A percentile compares a stretch with the other conserved stretches of the same genome.
phyloP scores from a whole-genome alignment of 2,888 invertebrate species.

The Drosophila kanekoi region DNA sequence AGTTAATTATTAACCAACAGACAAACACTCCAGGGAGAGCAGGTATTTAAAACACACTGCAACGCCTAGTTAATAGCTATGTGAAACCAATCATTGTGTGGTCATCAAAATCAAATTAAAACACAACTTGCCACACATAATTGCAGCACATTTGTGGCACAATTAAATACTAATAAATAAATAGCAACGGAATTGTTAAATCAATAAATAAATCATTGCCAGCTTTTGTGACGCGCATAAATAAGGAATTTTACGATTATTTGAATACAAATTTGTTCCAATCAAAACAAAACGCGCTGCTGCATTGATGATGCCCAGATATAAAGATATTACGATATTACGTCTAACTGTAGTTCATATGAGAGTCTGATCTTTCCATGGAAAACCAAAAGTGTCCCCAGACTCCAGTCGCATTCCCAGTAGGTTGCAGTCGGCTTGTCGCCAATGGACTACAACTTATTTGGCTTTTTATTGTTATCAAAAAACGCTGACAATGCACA shows the following conservation, averaged over 20 bases:
- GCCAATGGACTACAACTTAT: slow-evolving; percentile 77
- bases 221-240: slow-evolving; percentile 38
- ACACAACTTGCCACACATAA: slow-evolving; percentile 33
- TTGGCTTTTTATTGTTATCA: slow-evolving; percentile 72
- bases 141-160: slow-evolving; percentile 41
- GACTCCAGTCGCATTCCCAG: slow-evolving; percentile 22
- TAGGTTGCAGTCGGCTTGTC: slow-evolving; percentile 52
- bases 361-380: slow-evolving; percentile 32
- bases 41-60: not conserved
- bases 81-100: slow-evolving; percentile 5
- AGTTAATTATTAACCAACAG: not conserved
- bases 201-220: slow-evolving; percentile 61
- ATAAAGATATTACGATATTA: slow-evolving; percentile 42
- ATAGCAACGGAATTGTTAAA: slow-evolving; percentile 22
- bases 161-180: slow-evolving; percentile 66
- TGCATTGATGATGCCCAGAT: slow-evolving; percentile 4
- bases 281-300: slow-evolving; percentile 52
- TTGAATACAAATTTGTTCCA: slow-evolving; percentile 32
- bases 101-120: slow-evolving; percentile 41
- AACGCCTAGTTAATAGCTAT: not conserved
- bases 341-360: slow-evolving; percentile 29
- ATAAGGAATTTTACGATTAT: slow-evolving; percentile 30
- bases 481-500: slow-evolving; percentile 60
- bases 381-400: slow-evolving; percentile 37
- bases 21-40: not conserved